These are phyloP conservation scores for Phoxinus dragarum DNA, from an alignment of 2,797 vertebrate species.

Conservation along the genomic window DNA sequence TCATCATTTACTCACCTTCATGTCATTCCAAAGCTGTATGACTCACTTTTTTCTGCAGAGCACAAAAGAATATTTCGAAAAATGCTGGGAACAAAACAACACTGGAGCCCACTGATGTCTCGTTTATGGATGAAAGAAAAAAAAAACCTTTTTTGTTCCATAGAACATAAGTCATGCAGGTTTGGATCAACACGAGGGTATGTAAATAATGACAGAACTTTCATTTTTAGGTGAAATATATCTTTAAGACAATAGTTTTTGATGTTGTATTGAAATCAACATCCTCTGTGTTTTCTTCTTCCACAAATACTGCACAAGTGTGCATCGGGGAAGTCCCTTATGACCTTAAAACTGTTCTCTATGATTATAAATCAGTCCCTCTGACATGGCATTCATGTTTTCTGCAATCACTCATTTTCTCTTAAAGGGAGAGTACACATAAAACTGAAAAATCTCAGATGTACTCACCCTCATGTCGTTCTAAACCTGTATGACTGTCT, in stretches of 20 bases:
- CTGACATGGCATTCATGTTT: background rate
- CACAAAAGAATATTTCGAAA: background rate
- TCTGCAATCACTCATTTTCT: background rate
- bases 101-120: background rate
- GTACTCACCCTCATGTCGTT: background rate
- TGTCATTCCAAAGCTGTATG: background rate
- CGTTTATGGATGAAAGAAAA: background rate
- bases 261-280: background rate
- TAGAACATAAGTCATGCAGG: background rate
- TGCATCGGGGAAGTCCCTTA: background rate
- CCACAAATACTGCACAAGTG: background rate
- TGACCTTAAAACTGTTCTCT: background rate
- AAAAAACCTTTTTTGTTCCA: background rate
- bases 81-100: background rate
- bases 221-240: too few species aligned
- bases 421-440: background rate
- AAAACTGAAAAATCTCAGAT: background rate
- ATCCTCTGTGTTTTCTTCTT: slow-evolving; percentile 4
- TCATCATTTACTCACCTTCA: background rate
- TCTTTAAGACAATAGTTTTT: background rate
- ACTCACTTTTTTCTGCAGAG: background rate
- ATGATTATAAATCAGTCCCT: slow-evolving; percentile 3
- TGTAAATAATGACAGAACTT: background rate
- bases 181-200: background rate
- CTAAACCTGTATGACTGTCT: background rate